Evolutionary conservation across 2,113 vertebrate genomes (phyloP), one percentile per base, ranked within the genome.

Genomic region (Mesitornis unicolor): DNA sequence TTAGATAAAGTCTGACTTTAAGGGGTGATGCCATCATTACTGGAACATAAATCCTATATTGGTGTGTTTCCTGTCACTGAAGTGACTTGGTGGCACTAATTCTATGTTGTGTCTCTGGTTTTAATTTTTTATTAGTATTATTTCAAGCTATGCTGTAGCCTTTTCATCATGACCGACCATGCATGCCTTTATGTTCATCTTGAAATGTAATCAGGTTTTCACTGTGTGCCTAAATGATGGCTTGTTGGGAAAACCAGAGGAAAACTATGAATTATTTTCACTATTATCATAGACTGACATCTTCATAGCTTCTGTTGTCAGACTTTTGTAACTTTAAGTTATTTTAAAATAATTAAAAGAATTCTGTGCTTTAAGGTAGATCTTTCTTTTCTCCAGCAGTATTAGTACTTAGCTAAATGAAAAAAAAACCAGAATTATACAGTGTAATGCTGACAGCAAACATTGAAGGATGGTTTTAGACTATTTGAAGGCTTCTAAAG

Each of bases 191-290:
- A 31, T 40, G 36, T 57, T 88, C 28, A 24, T 80, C 63, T 93
- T 61, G 38, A 84, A 94, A 67, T 45, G 24, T 35, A 77, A 45
- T 85, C 54, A 61, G 40, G 26, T 57, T 92, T 89, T 84, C 68
- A 70, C 22, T 4, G 1, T 35, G 6, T 60, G 31, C 24, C 50
- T 88, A 29, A 77, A 88, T 87, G n/a, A 47, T 47, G 47, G 7
- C 56, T 63, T 54, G 28, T 53, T 7, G 2, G 50, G n/a, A 90
- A 88, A 79, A 70, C 7, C 31, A 86, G 56, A 69, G 13, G 54
- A 63, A 93, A 81, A 47, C 1, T 0, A 48, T 51, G 0, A 76
- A 45, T 53, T 77, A 1, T 16, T 83, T 76, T 86, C 4, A 16
- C 40, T 5, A 6, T 85, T 80, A 25, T 76, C 33, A 21, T 11